phyloP scores from a whole-genome alignment of 2,113 vertebrate species.

The Triplophysa dalaica region DNA sequence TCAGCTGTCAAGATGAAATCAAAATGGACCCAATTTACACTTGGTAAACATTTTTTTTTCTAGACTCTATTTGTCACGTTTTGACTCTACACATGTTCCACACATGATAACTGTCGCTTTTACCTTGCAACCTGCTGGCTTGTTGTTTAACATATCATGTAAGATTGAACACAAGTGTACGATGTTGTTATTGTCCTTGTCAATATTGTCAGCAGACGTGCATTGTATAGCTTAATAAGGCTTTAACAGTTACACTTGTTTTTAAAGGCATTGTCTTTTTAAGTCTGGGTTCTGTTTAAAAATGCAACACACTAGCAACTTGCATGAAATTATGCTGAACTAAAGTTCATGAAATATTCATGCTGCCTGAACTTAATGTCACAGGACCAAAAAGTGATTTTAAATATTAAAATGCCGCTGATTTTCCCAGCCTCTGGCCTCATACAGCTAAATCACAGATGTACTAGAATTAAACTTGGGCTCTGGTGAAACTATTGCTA shows the following conservation, averaged over 20 bases:
- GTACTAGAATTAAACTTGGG: conserved; percentile 21
- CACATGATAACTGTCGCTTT: too few relatives aligned
- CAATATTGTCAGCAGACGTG: background rate
- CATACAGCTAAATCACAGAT: conserved; percentile 36
- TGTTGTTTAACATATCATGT: too few relatives aligned
- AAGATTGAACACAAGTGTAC: too few relatives aligned
- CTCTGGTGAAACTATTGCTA: conserved; percentile 16
- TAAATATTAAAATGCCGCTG: conserved; percentile 61
- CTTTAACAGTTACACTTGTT: background rate
- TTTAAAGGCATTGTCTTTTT: conserved; percentile 33
- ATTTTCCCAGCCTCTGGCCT: conserved; percentile 53
- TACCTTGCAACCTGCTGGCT: too few relatives aligned
- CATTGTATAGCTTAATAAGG: background rate
- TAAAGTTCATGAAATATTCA: conserved; percentile 63
- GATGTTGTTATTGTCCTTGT: too few relatives aligned
- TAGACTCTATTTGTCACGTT: too few relatives aligned
- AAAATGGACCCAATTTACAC: too few relatives aligned
- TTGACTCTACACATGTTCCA: too few relatives aligned
- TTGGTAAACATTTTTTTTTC: too few relatives aligned
- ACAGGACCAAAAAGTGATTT: conserved; percentile 59
- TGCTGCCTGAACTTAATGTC: conserved; percentile 59
- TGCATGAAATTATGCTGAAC: conserved; percentile 54
- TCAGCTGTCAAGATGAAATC: too few relatives aligned
- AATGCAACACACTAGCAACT: conserved; percentile 59
- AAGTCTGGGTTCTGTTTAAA: conserved; percentile 57